Base-by-base conservation (phyloP, 2,888 invertebrate genomes). In the Tortricodes alternella region DNA sequence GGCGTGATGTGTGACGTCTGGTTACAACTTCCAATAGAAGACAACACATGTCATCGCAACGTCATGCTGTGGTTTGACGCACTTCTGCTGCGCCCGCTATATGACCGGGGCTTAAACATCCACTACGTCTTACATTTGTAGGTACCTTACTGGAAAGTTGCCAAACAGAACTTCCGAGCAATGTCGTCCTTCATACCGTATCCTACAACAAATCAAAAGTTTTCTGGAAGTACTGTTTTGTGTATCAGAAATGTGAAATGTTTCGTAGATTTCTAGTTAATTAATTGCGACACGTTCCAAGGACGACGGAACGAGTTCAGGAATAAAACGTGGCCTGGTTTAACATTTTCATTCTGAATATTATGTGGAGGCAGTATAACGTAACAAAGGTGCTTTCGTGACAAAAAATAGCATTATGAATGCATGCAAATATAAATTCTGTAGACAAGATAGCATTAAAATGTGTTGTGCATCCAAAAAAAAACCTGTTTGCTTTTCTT, bases 151-250 rank as follows among this genome's bases (percentile, higher is more conserved):
- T 73, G 68, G 71, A 74, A 71, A 69, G 68, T 73, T 72, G 66
- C 64, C 70, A 67, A 68, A 67, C 66, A 65, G 61, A 70, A 76
- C 66, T 74, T 75, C 57, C 65, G 58, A 66, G 66, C 65, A 73
- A 71, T 73, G 68, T 68, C 71, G 66, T 69, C 69, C 66, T 69
- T 68, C 70, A 62, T 69, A 62, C 65, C 65, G 68, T 68, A 67
- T 72, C 68, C 68, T 68, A 65, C 59, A 66, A 75, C 71, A 74
- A 77, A 75, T 74, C 73, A 73, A 71, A 79, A 78, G 74, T 76
- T 79, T 74, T 70, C 66, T 76, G 67, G 3, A 1, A 29, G 29
- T 67, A 49, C 48, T 44, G 50, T 56, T 56, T 38, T 50, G 49
- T 50, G 44, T 50, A 56, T 56, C 56, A 50, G 50, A 56, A 56